These are phyloP conservation scores for Climacteris rufus DNA, from an alignment of 2,113 vertebrate genomes.

Conservation along the genomic window DNA sequence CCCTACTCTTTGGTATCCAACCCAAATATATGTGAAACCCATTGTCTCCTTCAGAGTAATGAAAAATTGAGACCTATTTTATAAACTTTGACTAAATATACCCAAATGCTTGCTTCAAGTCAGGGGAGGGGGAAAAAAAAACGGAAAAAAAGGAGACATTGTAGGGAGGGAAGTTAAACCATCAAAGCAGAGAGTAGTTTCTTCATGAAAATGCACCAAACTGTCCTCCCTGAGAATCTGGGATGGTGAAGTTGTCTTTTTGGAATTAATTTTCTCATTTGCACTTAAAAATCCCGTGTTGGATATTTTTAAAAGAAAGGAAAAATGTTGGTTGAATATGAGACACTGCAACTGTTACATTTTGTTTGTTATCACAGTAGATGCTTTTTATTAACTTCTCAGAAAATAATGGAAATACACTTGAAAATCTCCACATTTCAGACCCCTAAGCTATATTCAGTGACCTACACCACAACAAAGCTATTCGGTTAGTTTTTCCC, in stretches of 20 bases:
- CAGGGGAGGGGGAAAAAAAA: accelerated
- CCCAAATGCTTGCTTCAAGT: neutral
- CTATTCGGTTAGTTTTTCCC: neutral
- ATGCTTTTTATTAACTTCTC: neutral
- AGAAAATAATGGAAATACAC: neutral
- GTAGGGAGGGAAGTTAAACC: neutral
- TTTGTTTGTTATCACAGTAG: neutral
- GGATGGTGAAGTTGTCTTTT: neutral
- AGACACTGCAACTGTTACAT: neutral
- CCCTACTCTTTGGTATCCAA: neutral
- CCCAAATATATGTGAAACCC: neutral
- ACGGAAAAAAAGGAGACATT: neutral
- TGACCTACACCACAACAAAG: neutral
- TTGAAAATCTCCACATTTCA: neutral
- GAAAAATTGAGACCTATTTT: neutral
- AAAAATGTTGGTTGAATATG: neutral
- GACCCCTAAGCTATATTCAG: neutral
- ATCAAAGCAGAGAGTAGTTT: neutral
- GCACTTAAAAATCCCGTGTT: neutral
- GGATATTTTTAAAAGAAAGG: neutral
- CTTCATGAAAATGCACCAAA: neutral
- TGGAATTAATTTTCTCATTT: neutral
- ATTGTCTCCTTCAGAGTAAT: neutral
- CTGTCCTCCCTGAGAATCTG: neutral
- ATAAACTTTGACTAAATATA: neutral